Evolutionary conservation across 2,888 invertebrate species (phyloP).

Genomic region (Nebria brevicollis): DNA sequence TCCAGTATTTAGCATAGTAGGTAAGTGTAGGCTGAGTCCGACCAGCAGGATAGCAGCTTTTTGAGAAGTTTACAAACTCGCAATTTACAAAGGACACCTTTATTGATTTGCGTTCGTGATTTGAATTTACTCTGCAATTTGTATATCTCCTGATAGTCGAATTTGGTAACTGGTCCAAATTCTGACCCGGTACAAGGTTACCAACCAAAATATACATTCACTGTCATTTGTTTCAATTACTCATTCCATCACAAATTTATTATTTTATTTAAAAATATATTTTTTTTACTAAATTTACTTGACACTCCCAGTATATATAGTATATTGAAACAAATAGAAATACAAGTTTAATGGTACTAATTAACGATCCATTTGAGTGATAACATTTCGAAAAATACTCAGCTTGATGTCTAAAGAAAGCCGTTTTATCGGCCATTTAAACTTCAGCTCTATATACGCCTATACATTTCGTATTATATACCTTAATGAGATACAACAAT

Average conservation of each 20-base stretch:
- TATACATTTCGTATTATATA: not conserved
- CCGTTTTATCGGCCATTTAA: not conserved
- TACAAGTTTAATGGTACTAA: slow-evolving; percentile 1
- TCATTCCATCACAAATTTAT: not conserved
- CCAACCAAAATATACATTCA: not conserved
- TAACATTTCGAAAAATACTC: not conserved
- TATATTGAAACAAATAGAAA: not conserved
- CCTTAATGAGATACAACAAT: not conserved
- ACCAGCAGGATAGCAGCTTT: not conserved
- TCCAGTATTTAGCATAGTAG: not conserved
- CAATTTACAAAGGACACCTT: not conserved
- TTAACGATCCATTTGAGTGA: not conserved
- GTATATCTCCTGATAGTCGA: not conserved
- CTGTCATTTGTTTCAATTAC: not conserved
- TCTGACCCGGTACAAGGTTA: not conserved
- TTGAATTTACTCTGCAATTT: not conserved
- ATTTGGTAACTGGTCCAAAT: not conserved
- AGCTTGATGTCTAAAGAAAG: not conserved
- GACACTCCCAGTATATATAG: no score
- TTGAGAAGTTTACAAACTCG: not conserved
- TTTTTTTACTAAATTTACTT: no score
- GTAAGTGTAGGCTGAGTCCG: not conserved
- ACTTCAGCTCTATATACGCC: not conserved
- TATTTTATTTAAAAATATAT: not conserved
- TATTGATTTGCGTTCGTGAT: not conserved